Conservation (phyloP, 2,888 invertebrate genomes). For the Drosophila differens region DNA sequence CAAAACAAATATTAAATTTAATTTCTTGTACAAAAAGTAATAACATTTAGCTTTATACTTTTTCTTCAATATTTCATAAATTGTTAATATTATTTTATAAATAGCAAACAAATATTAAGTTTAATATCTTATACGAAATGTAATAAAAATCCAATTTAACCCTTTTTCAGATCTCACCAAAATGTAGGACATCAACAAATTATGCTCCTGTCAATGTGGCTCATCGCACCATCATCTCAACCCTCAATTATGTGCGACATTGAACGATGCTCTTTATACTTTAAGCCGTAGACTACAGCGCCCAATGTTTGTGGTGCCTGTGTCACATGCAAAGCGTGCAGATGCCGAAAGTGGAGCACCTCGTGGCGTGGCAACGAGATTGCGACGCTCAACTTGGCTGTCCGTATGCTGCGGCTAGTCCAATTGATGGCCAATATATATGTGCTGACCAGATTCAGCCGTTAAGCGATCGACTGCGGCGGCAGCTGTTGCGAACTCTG, state of each 20-base stretch:
- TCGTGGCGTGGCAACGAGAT: constrained; percentile 40
- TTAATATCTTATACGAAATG: neutral
- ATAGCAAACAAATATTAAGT: neutral
- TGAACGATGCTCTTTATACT: too few species aligned
- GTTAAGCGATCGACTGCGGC: constrained; percentile 64
- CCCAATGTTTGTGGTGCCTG: constrained; percentile 64
- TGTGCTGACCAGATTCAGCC: constrained; percentile 68
- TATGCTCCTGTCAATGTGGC: too few species aligned
- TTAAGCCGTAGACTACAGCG: constrained; percentile 54
- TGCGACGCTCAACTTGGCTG: constrained; percentile 51
- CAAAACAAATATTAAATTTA: neutral
- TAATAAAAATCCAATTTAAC: too few species aligned
- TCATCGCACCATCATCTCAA: too few species aligned
- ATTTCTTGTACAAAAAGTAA: neutral
- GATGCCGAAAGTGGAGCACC: constrained; percentile 61
- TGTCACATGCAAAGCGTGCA: constrained; percentile 69
- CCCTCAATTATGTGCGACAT: too few species aligned
- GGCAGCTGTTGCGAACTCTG: constrained; percentile 43
- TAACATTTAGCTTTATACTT: neutral
- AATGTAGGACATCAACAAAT: too few species aligned
- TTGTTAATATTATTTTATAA: neutral
- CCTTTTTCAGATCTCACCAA: too few species aligned
- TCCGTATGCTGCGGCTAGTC: constrained; percentile 58
- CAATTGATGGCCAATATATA: constrained; percentile 50
- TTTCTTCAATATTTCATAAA: neutral